Conservation (phyloP, 30 jellyfish, hydroid and myxozoan genomes). For the Aurelia sp. region DNA sequence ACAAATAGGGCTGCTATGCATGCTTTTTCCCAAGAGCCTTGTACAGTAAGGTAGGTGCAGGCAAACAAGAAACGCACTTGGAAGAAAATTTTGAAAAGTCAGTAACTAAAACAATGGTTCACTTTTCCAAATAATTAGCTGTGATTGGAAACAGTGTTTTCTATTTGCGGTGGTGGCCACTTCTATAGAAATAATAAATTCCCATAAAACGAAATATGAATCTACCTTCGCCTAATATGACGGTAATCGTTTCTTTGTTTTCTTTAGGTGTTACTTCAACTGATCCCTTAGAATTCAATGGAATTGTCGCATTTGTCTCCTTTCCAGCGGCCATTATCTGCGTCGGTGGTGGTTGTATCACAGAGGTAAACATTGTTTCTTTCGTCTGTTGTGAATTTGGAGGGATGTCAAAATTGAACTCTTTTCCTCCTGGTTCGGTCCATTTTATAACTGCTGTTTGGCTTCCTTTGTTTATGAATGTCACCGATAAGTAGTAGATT, state of each 20-base stretch:
- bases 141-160: no score
- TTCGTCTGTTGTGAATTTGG: constrained; percentile 48
- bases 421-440: constrained; percentile 67
- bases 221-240: constrained; percentile 67
- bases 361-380: constrained; percentile 66
- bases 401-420: constrained; percentile 42
- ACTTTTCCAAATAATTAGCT: no score
- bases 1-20: no score
- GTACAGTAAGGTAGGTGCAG: no score
- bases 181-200: no score
- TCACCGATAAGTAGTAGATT: constrained; percentile 74
- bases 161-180: no score
- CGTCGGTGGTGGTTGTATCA: constrained; percentile 71
- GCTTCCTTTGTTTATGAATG: constrained; percentile 62
- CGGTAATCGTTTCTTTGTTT: constrained; percentile 38
- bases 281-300: constrained; percentile 61
- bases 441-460: constrained; percentile 72
- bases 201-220: no score
- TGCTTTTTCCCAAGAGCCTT: no score
- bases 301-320: constrained; percentile 59
- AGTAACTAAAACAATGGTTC: no score
- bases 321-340: constrained; percentile 63
- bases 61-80: no score
- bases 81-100: no score
- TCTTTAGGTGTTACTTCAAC: constrained; percentile 66